A percentile compares a stretch with the other conserved stretches of the same genome.
Conservation (phyloP, 2,113 vertebrate genomes). For the Anoura caudifer region DNA sequence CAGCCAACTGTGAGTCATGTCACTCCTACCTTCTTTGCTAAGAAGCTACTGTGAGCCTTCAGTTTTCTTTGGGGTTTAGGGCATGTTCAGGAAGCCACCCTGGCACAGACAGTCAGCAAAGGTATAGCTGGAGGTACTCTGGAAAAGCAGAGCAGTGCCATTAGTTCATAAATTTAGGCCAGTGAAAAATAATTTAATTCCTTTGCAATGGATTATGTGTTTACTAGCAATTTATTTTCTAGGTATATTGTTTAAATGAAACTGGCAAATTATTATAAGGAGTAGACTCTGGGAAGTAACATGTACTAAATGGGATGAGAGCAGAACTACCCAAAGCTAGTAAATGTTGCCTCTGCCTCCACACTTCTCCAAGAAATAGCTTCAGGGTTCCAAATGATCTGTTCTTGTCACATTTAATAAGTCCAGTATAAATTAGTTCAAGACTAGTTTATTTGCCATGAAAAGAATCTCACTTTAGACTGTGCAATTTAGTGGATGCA, state of each 20-base stretch:
- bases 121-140: not conserved
- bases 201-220: not conserved
- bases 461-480: not conserved
- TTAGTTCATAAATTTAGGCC: not conserved
- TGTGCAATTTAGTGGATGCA: not conserved
- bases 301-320: not conserved
- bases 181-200: not conserved
- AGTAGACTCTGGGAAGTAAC: not conserved
- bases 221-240: conserved; percentile 5
- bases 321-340: not conserved
- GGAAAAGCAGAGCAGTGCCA: not conserved
- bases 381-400: not conserved
- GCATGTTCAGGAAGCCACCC: not conserved
- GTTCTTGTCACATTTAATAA: not conserved
- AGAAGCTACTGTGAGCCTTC: not conserved
- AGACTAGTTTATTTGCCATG: not conserved
- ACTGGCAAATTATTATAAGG: not conserved
- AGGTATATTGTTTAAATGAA: conserved; percentile 27
- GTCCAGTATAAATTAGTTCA: not conserved
- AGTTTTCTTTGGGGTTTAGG: not conserved
- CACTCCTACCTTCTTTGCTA: not conserved
- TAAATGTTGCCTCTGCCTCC: not conserved
- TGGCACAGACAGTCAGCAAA: not conserved
- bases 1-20: not conserved
- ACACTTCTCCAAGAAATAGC: not conserved